Evolutionary conservation across 2,888 invertebrate species (phyloP).

Genomic region (Drepanosiphum platanoidis): DNA sequence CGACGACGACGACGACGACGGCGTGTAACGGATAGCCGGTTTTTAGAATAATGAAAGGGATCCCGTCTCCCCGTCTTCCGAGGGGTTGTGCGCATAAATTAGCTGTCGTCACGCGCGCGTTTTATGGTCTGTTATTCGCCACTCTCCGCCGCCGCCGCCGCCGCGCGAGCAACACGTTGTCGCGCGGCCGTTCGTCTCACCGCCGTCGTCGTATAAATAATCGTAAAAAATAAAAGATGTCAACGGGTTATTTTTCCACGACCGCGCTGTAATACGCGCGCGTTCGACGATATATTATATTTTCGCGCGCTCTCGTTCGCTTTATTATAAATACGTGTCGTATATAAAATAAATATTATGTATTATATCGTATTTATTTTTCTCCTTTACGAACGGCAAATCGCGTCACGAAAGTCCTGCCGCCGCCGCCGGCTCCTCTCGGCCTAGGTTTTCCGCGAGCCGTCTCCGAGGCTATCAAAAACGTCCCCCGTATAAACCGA

Average conservation of each 20-base stretch:
- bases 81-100: constrained; percentile 27
- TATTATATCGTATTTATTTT: too few species aligned
- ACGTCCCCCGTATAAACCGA: background rate
- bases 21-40: constrained; percentile 44
- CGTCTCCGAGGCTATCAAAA: constrained; percentile 24
- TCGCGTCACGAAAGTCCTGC: background rate
- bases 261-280: constrained; percentile 12
- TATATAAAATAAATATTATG: too few species aligned
- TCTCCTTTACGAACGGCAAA: constrained; percentile 37
- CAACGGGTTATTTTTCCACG: constrained; percentile 54
- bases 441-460: background rate
- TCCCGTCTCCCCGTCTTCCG: background rate
- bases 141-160: too few species aligned
- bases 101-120: constrained; percentile 25
- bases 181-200: background rate
- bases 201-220: constrained; percentile 49
- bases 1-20: background rate
- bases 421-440: background rate
- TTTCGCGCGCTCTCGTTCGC: background rate
- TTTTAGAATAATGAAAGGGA: constrained; percentile 59
- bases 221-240: constrained; percentile 60
- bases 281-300: constrained; percentile 37
- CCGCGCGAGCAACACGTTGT: constrained; percentile 54
- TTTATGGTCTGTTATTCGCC: constrained; percentile 15
- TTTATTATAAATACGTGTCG: constrained; percentile 5